Evolutionary conservation across 2,113 vertebrate genomes (phyloP), one percentile per base, ranked within the genome.

Genomic region (Cavia aperea): DNA sequence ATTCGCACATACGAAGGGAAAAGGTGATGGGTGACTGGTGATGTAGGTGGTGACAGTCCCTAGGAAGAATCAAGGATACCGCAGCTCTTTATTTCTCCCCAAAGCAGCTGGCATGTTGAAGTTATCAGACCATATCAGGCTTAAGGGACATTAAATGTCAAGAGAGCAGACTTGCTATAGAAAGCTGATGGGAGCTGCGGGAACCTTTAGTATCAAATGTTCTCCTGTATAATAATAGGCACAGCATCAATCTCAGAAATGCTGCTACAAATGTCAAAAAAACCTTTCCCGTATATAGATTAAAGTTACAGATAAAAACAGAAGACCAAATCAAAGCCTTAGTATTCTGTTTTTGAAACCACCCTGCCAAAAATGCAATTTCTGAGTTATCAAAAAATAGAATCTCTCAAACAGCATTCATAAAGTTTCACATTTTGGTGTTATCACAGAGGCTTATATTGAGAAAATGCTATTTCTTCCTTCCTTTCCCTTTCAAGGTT

Each of bases 321-420:
- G 89, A 93, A 81, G 92, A 96, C 95, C 95, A 97, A 97, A 97
- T 96, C 93, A 97, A 97, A 97, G 94, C 23, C 49, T 93, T 60
- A 49, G 84, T 88, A 81, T 93, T 97, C 94, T 93, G 92, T 95
- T 84, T 95, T 72, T 95, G 95, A 97, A 97, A 97, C 56, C 43
- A 93, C 84, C 90, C 88, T 96, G 92, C 36, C 94, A 97, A 95
- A 97, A 97, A 89, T 91, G 90, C 92, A 96, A 82, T 96, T 95
- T 96, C 94, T 96, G 94, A 94, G 91, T 96, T 97, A 96, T 97
- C 90, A 97, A 97, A 97, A 98, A 96, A 95, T 94, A 96, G 92
- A 96, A 97, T 96, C 96, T 96, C 94, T 95, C 95, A 58, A 91
- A 95, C 36, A 62, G 88, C 86, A 94, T 81, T 97, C 92, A 97